Percentiles rank a stretch among this genome's conserved stretches.
These are phyloP conservation scores for Hexactinellida sp. DNA, from an alignment of 37 sponge, comb jelly and placozoan species.

Conservation along the genomic window DNA sequence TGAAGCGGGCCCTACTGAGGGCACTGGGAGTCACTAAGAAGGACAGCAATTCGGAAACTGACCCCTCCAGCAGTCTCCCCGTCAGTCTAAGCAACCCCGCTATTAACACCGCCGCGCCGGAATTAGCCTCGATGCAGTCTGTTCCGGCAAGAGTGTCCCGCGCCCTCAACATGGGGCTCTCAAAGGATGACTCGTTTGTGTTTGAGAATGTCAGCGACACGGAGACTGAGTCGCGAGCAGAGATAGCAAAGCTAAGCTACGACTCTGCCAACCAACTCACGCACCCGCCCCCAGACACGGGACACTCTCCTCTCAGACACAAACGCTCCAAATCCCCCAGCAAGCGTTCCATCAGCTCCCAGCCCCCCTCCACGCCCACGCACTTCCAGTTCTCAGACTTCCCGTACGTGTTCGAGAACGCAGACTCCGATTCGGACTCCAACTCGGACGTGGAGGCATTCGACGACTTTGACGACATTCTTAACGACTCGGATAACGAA, in stretches of 20 bases:
- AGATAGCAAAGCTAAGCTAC: neutral
- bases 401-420: neutral
- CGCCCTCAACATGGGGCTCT: neutral
- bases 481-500: slow-evolving; percentile 10
- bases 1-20: neutral
- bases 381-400: neutral
- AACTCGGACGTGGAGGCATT: neutral
- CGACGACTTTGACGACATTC: neutral
- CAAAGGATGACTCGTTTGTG: neutral
- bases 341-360: neutral
- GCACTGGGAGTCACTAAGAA: neutral
- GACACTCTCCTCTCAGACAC: neutral
- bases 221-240: neutral
- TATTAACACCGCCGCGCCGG: neutral
- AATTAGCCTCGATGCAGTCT: neutral
- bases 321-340: neutral
- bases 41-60: neutral
- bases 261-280: neutral
- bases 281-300: neutral
- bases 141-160: neutral
- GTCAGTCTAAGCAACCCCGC: neutral
- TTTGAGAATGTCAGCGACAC: neutral
- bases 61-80: neutral
- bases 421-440: neutral
- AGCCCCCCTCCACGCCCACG: neutral